phyloP scores from a whole-genome alignment of 2,113 vertebrate genomes.

The Oophaga pumilio region DNA sequence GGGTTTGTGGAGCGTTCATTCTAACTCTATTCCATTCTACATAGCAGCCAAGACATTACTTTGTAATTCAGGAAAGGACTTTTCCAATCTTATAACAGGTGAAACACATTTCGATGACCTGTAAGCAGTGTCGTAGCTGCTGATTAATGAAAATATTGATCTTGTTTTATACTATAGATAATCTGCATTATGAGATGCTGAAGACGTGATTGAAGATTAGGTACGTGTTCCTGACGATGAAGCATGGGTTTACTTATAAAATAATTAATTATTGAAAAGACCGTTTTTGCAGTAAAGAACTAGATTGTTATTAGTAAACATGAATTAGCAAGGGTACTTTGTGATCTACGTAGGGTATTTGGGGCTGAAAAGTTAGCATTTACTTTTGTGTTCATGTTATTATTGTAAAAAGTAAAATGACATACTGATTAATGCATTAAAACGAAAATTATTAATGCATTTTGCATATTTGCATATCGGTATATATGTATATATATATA shows the following conservation, averaged over 20 bases:
- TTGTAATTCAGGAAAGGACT: slow-evolving; percentile 65
- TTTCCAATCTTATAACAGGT: slow-evolving; percentile 35
- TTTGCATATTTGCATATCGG: too few species aligned
- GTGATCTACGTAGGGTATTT: not conserved
- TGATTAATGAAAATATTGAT: not conserved
- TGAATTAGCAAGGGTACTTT: not conserved
- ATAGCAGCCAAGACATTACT: slow-evolving; percentile 75
- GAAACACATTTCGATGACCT: not conserved
- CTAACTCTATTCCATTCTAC: slow-evolving; percentile 83
- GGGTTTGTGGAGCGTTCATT: slow-evolving; percentile 82
- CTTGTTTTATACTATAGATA: not conserved
- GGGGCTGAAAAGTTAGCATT: not conserved
- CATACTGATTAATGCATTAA: too few species aligned
- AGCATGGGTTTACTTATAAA: not conserved
- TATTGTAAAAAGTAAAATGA: not conserved
- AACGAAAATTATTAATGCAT: too few species aligned
- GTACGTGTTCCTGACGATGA: not conserved
- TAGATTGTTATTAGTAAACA: not conserved
- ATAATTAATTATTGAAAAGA: not conserved
- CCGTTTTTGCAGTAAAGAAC: not conserved
- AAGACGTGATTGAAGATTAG: not conserved
- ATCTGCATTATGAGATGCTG: not conserved
- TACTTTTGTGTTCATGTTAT: not conserved
- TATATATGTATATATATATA: too few species aligned
- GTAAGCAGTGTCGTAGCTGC: not conserved